Evolutionary conservation across 2,888 invertebrate species (phyloP), one percentile per base, ranked within the genome.

Genomic region (Andrena bicolor): DNA sequence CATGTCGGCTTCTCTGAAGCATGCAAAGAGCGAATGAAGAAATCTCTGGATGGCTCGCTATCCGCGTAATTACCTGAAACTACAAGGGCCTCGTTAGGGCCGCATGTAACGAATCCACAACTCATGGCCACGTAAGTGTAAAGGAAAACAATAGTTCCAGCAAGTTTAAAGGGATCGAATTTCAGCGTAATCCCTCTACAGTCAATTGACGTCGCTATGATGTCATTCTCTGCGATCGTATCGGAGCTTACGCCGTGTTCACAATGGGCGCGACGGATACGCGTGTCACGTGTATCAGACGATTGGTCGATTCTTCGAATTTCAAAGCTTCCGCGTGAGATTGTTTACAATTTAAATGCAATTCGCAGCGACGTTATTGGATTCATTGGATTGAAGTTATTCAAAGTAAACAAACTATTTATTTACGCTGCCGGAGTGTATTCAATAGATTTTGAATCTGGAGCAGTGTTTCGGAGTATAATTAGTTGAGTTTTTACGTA

Each of bases 21-120:
- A 16, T 23, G 23, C 49, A 53, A 5, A 20, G 71, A 53, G 8
- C 13, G n/a, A 60, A 30, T n/a, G 56, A 56, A 51, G 49, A 20
- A 16, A 8, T 13, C n/a, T 8, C 13, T 13, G 3, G 28, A 63
- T 20, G 4, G 3, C 8, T 41, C 0, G 1, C 2, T 28, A 8
- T 53, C 2, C 41, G 4, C 41, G 41, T 2, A 66, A 71, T 84
- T 95, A 98, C 98, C 98, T 94, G 98, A 98, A 88, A 99, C 98
- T 53, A 99, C 98, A 64, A 99, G 95, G 63, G 98, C 98, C 94
- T 98, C 98, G 93, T 99, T 99, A 35, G 98, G 98, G 64, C 98
- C 98, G 93, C 98, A 98, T 83, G 98, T 98, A 72, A 98, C 98
- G 94, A 98, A 98, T 91, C 98, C 98, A 96, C 97, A 97, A 91